Percentiles rank a stretch among this genome's conserved stretches.
These are phyloP conservation scores for Marisa cornuarietis DNA, from an alignment of 1,140 invertebrate genomes.

Conservation along the genomic window DNA sequence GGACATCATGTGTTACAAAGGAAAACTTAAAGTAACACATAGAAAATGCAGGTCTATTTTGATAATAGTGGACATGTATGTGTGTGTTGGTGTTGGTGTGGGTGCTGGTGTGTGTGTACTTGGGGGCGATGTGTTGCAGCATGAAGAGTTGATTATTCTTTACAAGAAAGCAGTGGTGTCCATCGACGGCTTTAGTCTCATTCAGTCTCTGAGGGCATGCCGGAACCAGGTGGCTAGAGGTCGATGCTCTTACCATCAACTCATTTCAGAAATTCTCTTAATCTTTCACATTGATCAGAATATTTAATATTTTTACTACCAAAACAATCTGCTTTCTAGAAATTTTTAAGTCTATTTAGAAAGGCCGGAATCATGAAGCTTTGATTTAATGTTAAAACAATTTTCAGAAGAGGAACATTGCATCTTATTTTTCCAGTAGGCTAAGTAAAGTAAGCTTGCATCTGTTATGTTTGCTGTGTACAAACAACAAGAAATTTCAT, in stretches of 20 bases:
- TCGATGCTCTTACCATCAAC: slow-evolving; percentile 26
- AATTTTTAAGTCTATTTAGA: no score
- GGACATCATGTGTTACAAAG: no score
- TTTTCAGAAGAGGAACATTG: no score
- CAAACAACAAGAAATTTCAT: no score
- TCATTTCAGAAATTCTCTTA: not conserved
- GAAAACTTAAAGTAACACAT: no score
- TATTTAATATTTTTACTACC: not conserved
- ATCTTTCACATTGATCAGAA: not conserved
- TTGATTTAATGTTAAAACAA: no score
- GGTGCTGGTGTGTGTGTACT: slow-evolving; percentile 6
- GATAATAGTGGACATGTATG: not conserved
- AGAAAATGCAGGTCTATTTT: no score
- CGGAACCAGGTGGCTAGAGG: slow-evolving; percentile 83
- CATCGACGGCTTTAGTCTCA: slow-evolving; percentile 84
- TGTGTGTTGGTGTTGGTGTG: not conserved
- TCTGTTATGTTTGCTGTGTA: no score
- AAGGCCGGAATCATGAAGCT: no score
- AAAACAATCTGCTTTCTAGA: not conserved
- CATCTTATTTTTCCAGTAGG: no score
- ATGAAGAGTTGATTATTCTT: slow-evolving; percentile 86
- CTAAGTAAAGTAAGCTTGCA: no score
- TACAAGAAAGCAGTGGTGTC: slow-evolving; percentile 80
- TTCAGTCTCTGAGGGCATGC: slow-evolving; percentile 81
- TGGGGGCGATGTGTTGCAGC: slow-evolving; percentile 46